These are phyloP conservation scores for Schmidtea mediterranea DNA, from an alignment of 1,140 invertebrate species.

Conservation along the genomic window DNA sequence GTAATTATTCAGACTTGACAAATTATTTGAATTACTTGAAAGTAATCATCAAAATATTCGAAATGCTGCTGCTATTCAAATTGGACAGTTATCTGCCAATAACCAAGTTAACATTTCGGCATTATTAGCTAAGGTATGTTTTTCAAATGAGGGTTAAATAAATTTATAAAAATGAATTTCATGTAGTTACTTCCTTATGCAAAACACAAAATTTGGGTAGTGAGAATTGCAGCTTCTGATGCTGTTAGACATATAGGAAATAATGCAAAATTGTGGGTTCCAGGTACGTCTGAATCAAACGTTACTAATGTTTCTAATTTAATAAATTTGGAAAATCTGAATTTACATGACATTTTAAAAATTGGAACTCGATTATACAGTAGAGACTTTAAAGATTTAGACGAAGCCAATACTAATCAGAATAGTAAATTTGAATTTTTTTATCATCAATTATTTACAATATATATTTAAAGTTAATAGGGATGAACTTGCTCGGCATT, in stretches of 20 bases:
- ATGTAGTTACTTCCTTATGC: too few species aligned
- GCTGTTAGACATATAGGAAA: background rate
- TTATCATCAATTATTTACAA: background rate
- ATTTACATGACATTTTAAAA: background rate
- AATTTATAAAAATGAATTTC: too few species aligned
- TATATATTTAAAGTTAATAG: background rate
- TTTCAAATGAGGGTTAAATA: too few species aligned
- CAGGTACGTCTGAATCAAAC: background rate
- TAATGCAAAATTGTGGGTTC: background rate
- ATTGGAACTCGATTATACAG: conserved; percentile 1
- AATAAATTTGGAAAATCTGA: background rate
- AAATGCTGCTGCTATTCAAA: too few species aligned
- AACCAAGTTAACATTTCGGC: too few species aligned
- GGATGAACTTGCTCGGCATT: background rate
- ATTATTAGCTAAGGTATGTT: too few species aligned
- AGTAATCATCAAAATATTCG: too few species aligned
- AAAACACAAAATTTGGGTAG: background rate
- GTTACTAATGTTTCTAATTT: background rate
- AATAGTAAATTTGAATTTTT: background rate
- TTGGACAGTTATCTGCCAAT: too few species aligned
- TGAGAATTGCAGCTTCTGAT: conserved; percentile 1
- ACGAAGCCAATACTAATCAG: background rate
- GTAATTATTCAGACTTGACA: too few species aligned
- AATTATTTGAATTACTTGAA: too few species aligned
- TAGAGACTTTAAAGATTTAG: background rate